Evolutionary conservation across 2,888 invertebrate genomes (phyloP).

Genomic region (Lordiphosa fenestrarum): DNA sequence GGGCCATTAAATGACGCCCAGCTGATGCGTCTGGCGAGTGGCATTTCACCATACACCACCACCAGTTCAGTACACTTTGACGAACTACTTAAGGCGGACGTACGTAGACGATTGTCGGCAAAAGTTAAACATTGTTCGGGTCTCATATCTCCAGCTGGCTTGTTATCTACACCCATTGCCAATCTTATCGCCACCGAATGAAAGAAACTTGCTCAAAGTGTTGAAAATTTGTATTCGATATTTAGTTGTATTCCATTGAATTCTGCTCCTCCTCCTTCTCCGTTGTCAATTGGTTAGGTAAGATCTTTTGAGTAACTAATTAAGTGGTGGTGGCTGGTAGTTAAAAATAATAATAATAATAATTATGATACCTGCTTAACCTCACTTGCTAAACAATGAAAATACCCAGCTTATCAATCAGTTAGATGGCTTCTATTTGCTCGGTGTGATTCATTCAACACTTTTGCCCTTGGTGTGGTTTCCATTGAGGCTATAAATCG

Average conservation of each 20-base stretch:
- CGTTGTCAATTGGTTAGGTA: too few relatives aligned
- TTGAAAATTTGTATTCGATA: constrained; percentile 18
- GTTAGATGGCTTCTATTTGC: constrained; percentile 5
- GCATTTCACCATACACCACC: constrained; percentile 2
- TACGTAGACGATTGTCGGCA: constrained; percentile 1
- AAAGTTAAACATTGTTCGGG: constrained; percentile 19
- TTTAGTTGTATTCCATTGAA: not conserved
- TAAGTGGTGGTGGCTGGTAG: too few relatives aligned
- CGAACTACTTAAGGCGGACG: constrained; percentile 29
- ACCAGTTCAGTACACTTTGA: constrained; percentile 30
- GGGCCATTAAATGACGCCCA: constrained; percentile 7
- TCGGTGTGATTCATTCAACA: not conserved
- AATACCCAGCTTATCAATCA: too few relatives aligned
- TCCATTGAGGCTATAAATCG: constrained; percentile 20
- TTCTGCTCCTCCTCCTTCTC: too few relatives aligned
- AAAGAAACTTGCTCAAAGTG: constrained; percentile 23
- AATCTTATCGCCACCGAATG: constrained; percentile 29
- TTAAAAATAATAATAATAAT: too few relatives aligned
- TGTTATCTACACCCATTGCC: constrained; percentile 21
- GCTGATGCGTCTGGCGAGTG: constrained; percentile 19
- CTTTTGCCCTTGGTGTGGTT: constrained; percentile 20
- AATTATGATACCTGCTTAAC: too few relatives aligned
- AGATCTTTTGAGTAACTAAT: too few relatives aligned
- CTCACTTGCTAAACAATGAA: too few relatives aligned
- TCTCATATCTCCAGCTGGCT: constrained; percentile 25